A percentile compares a stretch with the other conserved stretches of the same genome.
phyloP scores from a whole-genome alignment of 2,113 vertebrate genomes.

The Pagrus major region DNA sequence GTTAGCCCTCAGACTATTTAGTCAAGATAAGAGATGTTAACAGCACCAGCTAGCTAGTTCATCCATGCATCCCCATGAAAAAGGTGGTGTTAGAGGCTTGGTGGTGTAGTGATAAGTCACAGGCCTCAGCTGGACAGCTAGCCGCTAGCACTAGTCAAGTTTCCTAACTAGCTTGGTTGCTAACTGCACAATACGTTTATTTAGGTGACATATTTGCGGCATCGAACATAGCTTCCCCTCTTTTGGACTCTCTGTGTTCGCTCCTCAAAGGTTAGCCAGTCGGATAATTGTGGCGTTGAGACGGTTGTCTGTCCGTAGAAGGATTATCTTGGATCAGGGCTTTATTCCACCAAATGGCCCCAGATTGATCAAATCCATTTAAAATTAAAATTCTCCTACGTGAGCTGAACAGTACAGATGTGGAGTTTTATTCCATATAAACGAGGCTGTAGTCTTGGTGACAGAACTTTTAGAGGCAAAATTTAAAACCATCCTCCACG shows the following conservation, averaged over 20 bases:
- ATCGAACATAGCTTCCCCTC: too few species aligned
- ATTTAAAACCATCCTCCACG: conserved; percentile 50
- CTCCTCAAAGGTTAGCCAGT: background rate
- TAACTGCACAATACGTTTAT: too few species aligned
- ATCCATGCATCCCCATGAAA: background rate
- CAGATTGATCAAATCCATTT: background rate
- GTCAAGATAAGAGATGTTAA: background rate
- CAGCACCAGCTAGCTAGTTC: background rate
- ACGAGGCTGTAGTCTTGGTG: conserved; percentile 20
- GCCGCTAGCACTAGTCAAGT: background rate
- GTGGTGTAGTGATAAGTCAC: background rate
- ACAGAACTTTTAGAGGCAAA: conserved; percentile 50
- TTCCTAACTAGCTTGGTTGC: background rate
- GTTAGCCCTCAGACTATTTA: too few species aligned
- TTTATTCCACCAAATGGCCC: background rate
- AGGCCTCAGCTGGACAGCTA: background rate
- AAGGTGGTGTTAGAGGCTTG: background rate
- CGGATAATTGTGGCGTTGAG: background rate
- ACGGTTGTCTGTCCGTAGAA: background rate
- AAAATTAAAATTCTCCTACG: background rate
- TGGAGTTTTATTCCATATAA: background rate
- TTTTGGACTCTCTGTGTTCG: background rate
- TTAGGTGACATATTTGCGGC: too few species aligned
- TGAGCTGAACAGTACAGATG: background rate
- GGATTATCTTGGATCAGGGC: background rate